phyloP scores from a whole-genome alignment of 2,113 vertebrate species.

The Chrysemys picta region DNA sequence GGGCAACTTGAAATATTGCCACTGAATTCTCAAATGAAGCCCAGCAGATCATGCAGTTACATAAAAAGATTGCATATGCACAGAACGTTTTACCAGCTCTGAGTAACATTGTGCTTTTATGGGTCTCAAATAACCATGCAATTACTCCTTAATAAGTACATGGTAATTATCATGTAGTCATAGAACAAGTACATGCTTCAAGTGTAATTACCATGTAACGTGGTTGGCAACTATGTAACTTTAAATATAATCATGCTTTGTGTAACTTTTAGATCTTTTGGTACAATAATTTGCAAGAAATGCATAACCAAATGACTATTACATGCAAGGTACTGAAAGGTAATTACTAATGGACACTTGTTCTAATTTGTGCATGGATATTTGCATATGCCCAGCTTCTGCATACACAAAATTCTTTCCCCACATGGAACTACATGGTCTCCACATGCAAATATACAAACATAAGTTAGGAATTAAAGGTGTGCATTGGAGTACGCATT shows the following conservation, averaged over 20 bases:
- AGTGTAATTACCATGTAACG: too few relatives aligned
- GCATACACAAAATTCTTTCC: fast-evolving
- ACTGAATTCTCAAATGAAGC: neutral
- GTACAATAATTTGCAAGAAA: neutral
- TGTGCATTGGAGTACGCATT: neutral
- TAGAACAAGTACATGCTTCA: neutral
- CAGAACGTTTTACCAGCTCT: neutral
- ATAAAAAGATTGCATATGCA: neutral
- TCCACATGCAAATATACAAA: neutral
- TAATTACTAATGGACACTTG: neutral
- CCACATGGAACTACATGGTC: neutral
- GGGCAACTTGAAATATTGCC: neutral
- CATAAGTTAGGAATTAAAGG: neutral
- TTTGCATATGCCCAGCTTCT: neutral
- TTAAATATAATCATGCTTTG: neutral
- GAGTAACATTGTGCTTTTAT: neutral
- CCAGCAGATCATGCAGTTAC: neutral
- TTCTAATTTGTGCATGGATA: fast-evolving
- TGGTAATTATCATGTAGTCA: neutral
- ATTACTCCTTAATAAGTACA: neutral
- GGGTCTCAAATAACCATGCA: neutral
- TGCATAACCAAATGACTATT: neutral
- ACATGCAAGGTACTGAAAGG: neutral
- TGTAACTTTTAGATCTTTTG: neutral
- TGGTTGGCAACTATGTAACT: neutral